Evolutionary conservation across 2,113 vertebrate genomes (phyloP), one percentile per base, ranked within the genome.

Genomic region (Oreocharis arfaki): DNA sequence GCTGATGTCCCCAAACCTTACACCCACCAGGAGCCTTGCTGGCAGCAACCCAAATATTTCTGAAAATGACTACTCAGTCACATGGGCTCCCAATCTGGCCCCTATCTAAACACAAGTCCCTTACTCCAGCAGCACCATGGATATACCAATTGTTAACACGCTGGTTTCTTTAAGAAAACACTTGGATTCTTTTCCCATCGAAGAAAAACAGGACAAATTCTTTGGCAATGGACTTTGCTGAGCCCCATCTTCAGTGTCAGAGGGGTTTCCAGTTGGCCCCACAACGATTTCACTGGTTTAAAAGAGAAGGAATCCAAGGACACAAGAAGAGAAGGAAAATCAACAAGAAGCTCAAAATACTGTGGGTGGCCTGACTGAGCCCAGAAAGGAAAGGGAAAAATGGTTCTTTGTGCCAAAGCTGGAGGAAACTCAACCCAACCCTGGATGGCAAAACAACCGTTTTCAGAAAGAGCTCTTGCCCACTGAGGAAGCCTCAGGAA

Each of bases 41-140:
- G 85, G 76, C 71, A 28, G 76, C 83, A 56, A 20, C 67, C 41
- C 3, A 21, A 30, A 9, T 52, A 5, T 59, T 84, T 90, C 95
- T 92, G 87, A 32, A 63, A 92, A 89, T 64, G 84, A 89, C 76
- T 52, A 8, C 42, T 49, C 73, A 79, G 89, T 61, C 86, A 82
- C 80, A 56, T 26, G 71, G 53, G 22, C 16, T 90, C 17, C 64
- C 76, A 86, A 24, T 74, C 94, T 74, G 91, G 67, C 44, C 57
- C 37, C 33, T 39, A n/a, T 44, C 84, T 71, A 44, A 95, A 81
- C 47, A 49, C 47, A 28, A 63, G 22, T 32, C 79, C 33, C 7
- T 74, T 24, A 37, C 53, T 86, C 50, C 42, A 74, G 33, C 61
- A 56, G 41, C 44, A 39, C 73, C 41, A 24, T 0, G 27, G 55